phyloP scores from a whole-genome alignment of 2,113 vertebrate genomes.

The Aldabrachelys gigantea region DNA sequence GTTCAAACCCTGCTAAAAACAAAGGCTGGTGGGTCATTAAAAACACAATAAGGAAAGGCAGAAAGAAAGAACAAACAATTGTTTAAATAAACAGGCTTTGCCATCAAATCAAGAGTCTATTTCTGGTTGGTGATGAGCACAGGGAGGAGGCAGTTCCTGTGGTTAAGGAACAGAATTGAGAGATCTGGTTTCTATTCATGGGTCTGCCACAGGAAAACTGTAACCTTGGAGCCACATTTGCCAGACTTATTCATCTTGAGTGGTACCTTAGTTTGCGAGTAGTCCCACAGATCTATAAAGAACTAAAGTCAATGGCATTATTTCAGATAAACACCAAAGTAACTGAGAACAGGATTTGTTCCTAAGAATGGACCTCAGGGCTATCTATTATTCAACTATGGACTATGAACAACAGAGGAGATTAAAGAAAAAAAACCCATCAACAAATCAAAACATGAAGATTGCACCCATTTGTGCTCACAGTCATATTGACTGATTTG shows the following conservation, averaged over 20 bases:
- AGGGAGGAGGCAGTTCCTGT: no score
- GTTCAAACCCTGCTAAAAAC: background rate
- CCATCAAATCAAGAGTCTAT: background rate
- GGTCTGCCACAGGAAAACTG: background rate
- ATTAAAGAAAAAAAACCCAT: no score
- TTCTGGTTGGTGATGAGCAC: background rate
- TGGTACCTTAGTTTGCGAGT: background rate
- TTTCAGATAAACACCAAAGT: conserved; percentile 26
- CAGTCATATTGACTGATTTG: no score
- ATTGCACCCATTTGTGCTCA: no score
- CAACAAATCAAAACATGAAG: no score
- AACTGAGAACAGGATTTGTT: background rate
- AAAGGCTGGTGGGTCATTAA: background rate
- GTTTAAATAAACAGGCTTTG: background rate
- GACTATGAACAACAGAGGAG: no score
- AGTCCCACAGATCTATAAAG: conserved; percentile 21
- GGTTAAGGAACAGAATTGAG: background rate
- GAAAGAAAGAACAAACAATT: background rate
- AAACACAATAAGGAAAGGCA: background rate
- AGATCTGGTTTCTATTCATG: background rate
- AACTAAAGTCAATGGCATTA: conserved; percentile 8
- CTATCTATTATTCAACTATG: no score
- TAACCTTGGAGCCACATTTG: background rate
- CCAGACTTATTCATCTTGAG: background rate
- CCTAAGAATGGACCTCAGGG: no score